These are phyloP conservation scores for Chrysolophus pictus DNA, from an alignment of 2,797 vertebrate genomes.

Conservation along the genomic window DNA sequence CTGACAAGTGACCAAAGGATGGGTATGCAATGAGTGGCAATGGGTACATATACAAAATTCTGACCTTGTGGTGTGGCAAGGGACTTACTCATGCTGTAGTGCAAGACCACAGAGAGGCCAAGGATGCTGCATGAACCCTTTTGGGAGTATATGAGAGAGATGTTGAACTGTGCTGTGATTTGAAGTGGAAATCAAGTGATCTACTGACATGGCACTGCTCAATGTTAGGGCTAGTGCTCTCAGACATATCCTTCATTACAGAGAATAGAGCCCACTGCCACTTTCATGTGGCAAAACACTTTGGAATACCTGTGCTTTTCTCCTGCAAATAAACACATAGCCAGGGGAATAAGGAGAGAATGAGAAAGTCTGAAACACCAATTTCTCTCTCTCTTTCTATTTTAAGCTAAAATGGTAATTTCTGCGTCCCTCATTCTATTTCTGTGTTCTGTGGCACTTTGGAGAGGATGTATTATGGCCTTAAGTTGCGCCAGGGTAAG, in stretches of 20 bases:
- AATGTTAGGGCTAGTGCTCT: accelerated
- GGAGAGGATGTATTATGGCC: neutral
- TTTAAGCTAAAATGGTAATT: neutral
- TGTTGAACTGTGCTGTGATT: neutral
- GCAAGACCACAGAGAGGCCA: neutral
- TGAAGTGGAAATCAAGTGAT: accelerated
- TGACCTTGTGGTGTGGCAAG: accelerated
- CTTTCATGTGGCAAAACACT: neutral
- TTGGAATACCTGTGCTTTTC: neutral
- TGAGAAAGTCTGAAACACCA: neutral
- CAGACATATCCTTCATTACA: accelerated
- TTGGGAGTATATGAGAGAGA: neutral
- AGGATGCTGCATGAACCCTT: neutral
- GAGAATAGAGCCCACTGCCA: neutral
- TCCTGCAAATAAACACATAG: neutral
- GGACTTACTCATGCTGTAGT: accelerated
- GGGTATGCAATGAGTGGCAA: neutral
- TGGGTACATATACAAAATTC: neutral
- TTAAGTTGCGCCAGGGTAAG: too few species aligned
- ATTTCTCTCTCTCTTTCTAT: neutral
- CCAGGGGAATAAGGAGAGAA: neutral
- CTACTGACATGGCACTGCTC: neutral
- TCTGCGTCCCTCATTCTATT: accelerated
- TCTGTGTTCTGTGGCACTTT: neutral
- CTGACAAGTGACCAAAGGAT: neutral